Base-by-base conservation (phyloP, 1,140 invertebrate genomes). In the Homarus americanus region DNA sequence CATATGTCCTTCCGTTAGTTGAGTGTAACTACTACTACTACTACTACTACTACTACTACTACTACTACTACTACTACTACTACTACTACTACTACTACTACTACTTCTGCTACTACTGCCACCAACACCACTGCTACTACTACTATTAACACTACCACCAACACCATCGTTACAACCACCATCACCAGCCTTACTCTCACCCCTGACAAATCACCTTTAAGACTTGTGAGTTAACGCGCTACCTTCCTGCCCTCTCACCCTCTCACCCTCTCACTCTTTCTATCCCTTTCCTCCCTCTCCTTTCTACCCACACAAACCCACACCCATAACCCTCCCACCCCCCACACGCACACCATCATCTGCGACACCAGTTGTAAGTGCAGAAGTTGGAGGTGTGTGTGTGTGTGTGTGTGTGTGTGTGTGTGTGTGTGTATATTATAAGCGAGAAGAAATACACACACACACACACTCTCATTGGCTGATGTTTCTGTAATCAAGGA, bases 361-460 rank as follows among this genome's bases (percentile, higher is more conserved):
- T 12, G 17, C 17, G n/a, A n/a, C n/a, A n/a, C n/a, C n/a, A n/a
- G n/a, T n/a, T n/a, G 44, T 49, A 12, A 7, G 44, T 73, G 69
- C 69, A 15, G 15, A 28, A n/a, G 36, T 28, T 20, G 17, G 28
- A 15, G 20, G 63, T 66, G 63, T 66, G 63, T 66, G 63, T 66
- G 63, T 66, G 63, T 66, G 63, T 66, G 63, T 66, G 63, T 66
- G 63, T 66, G 63, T 66, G 63, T 66, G 63, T 66, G 63, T 66
- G 63, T 66, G 63, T 66, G 1, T 66, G 12, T 12, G 12, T 63
- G 53, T 63, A 12, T 63, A 24, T n/a, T n/a, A n/a, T n/a, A n/a
- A n/a, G n/a, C n/a, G n/a, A n/a, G n/a, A n/a, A n/a, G n/a, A n/a
- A n/a, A n/a, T n/a, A n/a, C 44, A 7, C 44, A 10, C 15, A 7